These are phyloP conservation scores for Papilio polyxenes DNA, from an alignment of 1,140 invertebrate genomes.

Conservation along the genomic window DNA sequence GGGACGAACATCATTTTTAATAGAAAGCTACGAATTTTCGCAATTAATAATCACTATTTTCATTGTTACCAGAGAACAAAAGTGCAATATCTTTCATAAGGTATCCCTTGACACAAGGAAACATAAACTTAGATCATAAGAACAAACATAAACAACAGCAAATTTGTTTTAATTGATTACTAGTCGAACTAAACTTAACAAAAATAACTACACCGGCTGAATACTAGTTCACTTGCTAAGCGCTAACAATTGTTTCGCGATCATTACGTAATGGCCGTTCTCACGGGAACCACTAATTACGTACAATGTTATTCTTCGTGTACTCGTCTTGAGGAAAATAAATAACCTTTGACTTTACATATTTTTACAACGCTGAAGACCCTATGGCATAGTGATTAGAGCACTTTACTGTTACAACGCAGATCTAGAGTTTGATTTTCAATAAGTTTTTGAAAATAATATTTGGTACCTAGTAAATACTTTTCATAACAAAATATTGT, in stretches of 20 bases:
- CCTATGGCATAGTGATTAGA: background rate
- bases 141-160: no score
- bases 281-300: constrained; percentile 16
- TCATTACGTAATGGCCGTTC: background rate
- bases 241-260: background rate
- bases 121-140: no score
- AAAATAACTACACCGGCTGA: background rate
- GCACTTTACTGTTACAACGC: background rate
- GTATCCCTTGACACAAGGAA: no score
- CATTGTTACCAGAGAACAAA: background rate
- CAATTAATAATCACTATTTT: background rate
- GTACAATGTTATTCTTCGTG: background rate
- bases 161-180: no score
- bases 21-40: background rate
- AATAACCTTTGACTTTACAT: constrained; percentile 4
- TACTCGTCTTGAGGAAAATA: constrained; percentile 5
- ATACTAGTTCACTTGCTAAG: background rate
- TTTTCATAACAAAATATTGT: no score
- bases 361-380: background rate
- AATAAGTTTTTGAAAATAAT: background rate
- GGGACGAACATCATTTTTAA: background rate
- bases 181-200: background rate
- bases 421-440: background rate
- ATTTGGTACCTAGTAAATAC: no score
- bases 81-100: background rate